Base-by-base conservation (phyloP, 2,113 vertebrate genomes). In the Uropsilus gracilis region DNA sequence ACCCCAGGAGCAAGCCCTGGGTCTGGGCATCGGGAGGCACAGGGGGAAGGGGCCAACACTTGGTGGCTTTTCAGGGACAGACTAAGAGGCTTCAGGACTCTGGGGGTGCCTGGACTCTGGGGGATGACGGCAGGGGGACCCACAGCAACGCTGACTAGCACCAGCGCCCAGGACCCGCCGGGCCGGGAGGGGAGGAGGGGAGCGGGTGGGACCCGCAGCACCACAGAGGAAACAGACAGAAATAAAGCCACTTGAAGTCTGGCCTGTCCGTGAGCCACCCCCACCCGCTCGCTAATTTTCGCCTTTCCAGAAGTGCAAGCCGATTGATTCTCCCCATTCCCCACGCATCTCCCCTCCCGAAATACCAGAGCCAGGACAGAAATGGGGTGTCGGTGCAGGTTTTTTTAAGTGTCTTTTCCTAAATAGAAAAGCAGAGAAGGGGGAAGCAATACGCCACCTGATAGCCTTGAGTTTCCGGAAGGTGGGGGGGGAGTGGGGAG, bases 241-340 rank as follows among this genome's bases (percentile, higher is more conserved):
- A 95, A 81, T 63, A 66, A 63, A 68, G 72, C 10, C 5, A 17
- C 2, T 5, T 2, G 39, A 50, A 76, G 57, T 34, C 44, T 13
- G 44, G 68, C 91, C 64, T 57, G 48, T 20, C 83, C 55, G 13
- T 92, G 92, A 97, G 77, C 95, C 97, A 95, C 91, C 71, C 87
- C 68, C 9, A 75, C 71, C 48, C 37, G 53, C 92, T 42, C 30
- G 17, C 61, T 87, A n/a, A 94, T 95, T 92, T 90, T 87, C 72
- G 50, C 90, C 96, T 93, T 75, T 55, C 64, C 83, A 77, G 53
- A 86, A 80, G 76, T 42, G 89, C 71, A 87, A 96, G 80, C 37
- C 78, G 61, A 89, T 86, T 87, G 95, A 89, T 81, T 90, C 87
- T 69, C 48, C 77, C 68, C 34, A 32, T 42, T 82, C 75, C 95